phyloP scores from a whole-genome alignment of 2,888 invertebrate genomes.

The Stenotaenia linearis region DNA sequence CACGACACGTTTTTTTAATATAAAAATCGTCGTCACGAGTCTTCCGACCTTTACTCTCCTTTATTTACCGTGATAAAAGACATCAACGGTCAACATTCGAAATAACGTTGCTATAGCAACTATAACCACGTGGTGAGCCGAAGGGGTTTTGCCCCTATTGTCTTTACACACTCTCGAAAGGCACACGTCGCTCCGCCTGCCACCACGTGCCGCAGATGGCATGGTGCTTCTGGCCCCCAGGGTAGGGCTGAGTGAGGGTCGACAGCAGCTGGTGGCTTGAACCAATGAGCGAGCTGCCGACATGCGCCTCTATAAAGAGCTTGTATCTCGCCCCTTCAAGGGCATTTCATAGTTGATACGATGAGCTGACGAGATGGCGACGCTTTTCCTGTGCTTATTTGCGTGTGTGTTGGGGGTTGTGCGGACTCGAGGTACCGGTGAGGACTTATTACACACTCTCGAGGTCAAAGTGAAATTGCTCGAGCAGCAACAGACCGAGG shows the following conservation, averaged over 20 bases:
- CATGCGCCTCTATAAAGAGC: not conserved
- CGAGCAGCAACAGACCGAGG: constrained; percentile 32
- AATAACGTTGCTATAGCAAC: not conserved
- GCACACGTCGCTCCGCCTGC: constrained; percentile 22
- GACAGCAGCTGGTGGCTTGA: not conserved
- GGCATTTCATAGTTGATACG: not conserved
- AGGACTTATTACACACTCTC: constrained; percentile 21
- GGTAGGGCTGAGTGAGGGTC: not conserved
- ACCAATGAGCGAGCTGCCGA: constrained; percentile 1
- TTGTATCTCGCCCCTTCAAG: not conserved
- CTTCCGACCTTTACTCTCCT: not conserved
- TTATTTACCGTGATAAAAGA: not conserved
- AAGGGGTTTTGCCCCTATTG: not conserved
- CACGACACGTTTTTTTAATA: too few species aligned
- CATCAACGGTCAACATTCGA: not conserved
- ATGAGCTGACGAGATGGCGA: constrained; percentile 3
- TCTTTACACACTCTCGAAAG: not conserved
- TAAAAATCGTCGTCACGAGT: not conserved
- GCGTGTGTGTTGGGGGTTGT: not conserved
- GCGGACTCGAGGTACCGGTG: not conserved
- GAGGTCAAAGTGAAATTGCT: constrained; percentile 30
- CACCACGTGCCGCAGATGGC: constrained; percentile 29
- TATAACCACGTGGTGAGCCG: not conserved
- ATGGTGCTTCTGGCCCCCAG: constrained; percentile 8
- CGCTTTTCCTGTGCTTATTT: not conserved